Evolutionary conservation across 2,797 vertebrate species (phyloP).

Genomic region (Garrulus glandarius): DNA sequence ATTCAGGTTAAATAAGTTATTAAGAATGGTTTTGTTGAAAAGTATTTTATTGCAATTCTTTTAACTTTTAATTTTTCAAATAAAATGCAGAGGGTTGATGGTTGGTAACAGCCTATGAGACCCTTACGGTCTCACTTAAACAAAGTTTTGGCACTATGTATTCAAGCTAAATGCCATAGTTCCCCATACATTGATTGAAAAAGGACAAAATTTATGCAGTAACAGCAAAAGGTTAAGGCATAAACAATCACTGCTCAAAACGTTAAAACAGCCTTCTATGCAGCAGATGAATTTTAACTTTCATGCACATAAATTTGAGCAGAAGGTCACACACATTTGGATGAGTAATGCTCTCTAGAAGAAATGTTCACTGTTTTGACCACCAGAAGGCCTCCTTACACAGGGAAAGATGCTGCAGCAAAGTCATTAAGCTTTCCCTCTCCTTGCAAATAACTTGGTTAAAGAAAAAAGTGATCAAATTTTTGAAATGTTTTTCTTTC

Average conservation of each 20-base stretch:
- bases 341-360: neutral
- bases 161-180: neutral
- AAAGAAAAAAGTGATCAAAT: neutral
- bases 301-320: neutral
- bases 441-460: neutral
- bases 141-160: neutral
- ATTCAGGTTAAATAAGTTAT: neutral
- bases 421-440: neutral
- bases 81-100: neutral
- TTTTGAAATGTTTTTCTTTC: neutral
- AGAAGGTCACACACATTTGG: neutral
- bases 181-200: neutral
- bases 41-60: neutral
- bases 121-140: neutral
- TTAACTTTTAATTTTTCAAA: neutral
- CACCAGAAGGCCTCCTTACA: conserved; percentile 61
- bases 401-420: neutral
- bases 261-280: neutral
- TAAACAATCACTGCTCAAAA: neutral
- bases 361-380: neutral
- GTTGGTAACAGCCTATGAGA: neutral
- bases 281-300: neutral
- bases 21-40: neutral
- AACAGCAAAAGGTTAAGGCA: neutral
- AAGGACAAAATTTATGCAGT: neutral